Conservation (phyloP, 2,888 invertebrate species). For the Eupithecia insigniata region DNA sequence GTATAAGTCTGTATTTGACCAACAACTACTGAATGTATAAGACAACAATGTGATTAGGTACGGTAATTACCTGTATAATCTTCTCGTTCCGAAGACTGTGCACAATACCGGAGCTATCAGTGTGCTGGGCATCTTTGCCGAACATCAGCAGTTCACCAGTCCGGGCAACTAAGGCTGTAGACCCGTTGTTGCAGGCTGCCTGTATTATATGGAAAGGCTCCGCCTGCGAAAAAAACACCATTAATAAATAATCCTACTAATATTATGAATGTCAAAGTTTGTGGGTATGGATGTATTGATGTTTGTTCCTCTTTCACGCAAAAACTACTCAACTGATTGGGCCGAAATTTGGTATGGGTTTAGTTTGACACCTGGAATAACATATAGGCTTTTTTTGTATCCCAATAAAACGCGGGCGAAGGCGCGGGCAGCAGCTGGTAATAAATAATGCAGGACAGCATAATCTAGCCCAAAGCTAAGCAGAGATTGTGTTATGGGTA, state of each 20-base stretch:
- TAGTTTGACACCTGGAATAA: too few species aligned
- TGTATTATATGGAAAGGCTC: slow-evolving; percentile 92
- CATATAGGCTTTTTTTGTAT: too few species aligned
- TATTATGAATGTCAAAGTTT: too few species aligned
- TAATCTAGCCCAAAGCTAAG: too few species aligned
- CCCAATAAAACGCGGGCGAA: too few species aligned
- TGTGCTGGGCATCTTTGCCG: slow-evolving; percentile 95
- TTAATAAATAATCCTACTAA: background rate
- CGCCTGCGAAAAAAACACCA: slow-evolving; percentile 54
- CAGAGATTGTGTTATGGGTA: too few species aligned
- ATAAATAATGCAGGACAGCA: too few species aligned
- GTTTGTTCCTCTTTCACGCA: too few species aligned
- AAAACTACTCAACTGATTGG: too few species aligned
- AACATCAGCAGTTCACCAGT: slow-evolving; percentile 96
- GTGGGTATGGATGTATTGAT: too few species aligned
- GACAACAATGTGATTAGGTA: background rate
- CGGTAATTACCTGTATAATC: slow-evolving; percentile 81
- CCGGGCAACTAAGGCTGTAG: slow-evolving; percentile 95
- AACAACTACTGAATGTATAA: background rate
- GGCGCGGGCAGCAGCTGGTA: too few species aligned
- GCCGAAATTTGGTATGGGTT: too few species aligned
- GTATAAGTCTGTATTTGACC: background rate
- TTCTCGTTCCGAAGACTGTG: slow-evolving; percentile 89
- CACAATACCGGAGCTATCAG: slow-evolving; percentile 90
- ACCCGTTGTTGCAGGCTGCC: slow-evolving; percentile 97